Conservation (phyloP, 2,797 vertebrate species). For the Pristis pectinata region DNA sequence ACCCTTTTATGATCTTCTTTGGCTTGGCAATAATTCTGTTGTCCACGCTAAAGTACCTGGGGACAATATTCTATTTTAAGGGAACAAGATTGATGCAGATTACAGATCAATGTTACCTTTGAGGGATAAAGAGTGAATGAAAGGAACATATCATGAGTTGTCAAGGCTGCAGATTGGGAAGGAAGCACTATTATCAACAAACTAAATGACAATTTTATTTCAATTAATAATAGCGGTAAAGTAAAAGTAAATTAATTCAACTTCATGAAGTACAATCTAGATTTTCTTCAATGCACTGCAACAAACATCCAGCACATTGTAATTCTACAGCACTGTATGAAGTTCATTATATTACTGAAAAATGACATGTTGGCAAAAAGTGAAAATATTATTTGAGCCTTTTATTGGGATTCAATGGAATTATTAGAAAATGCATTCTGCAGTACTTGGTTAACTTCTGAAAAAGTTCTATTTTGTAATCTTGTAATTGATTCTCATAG, state of each 20-base stretch:
- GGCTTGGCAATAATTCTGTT: background rate
- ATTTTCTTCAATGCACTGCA: background rate
- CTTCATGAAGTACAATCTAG: background rate
- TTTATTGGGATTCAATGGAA: background rate
- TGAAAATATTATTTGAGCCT: background rate
- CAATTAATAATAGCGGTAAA: background rate
- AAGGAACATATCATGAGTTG: background rate
- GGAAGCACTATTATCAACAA: background rate
- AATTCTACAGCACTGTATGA: background rate
- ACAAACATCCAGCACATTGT: background rate
- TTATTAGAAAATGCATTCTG: background rate
- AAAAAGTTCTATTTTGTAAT: background rate
- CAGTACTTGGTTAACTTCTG: background rate
- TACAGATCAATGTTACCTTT: background rate
- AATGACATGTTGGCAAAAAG: background rate
- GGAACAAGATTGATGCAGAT: background rate
- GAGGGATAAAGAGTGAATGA: background rate
- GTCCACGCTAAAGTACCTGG: background rate
- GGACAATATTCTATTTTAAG: background rate
- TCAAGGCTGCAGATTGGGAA: background rate
- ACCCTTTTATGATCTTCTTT: background rate
- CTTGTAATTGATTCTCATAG: background rate
- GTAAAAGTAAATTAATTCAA: background rate
- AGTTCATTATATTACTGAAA: background rate
- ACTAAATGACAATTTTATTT: background rate